Evolutionary conservation across 2,888 invertebrate genomes (phyloP), one percentile per base, ranked within the genome.

Genomic region (Lasioglossum figueresi): DNA sequence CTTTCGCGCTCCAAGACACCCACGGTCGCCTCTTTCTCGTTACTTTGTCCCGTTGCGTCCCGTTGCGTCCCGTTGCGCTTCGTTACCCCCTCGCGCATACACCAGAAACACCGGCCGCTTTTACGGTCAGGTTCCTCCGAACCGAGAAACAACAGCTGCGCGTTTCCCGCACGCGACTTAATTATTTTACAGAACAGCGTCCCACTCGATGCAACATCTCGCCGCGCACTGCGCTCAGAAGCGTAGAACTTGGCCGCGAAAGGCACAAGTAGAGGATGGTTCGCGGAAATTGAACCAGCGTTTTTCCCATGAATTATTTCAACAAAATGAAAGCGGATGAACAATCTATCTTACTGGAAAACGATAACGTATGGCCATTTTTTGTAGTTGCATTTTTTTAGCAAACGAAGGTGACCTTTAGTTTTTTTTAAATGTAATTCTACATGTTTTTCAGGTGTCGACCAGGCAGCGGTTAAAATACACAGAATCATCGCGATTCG

Each of bases 31-130:
- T 82, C 79, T 86, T 77, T 86, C 82, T 77, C 80, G 76, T 87
- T 76, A 76, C 77, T 80, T 83, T 80, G 80, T 73, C 68, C 79
- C 76, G 82, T 81, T 85, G 84, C 84, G 71, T 85, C 82, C n/a
- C 86, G n/a, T n/a, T n/a, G n/a, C 84, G 71, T 85, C 82, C n/a
- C 86, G 77, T 66, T 74, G 82, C 80, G 70, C 68, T 70, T 80
- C 86, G 82, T 85, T 86, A 82, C 74, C 56, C 19, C 14, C n/a
- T n/a, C 10, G 31, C 6, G 27, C 45, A 66, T 43, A 45, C 72
- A 73, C 73, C 85, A 52, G 72, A 73, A 77, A 80, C 77, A 45
- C 27, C n/a, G 63, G 56, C 16, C 84, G 79, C 74, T 84, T 84
- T 84, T 84, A 78, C 84, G 68, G 83, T n/a, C 74, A 31, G 78